Evolutionary conservation across 2,797 vertebrate species (phyloP).

Genomic region (Caiman crocodilus): DNA sequence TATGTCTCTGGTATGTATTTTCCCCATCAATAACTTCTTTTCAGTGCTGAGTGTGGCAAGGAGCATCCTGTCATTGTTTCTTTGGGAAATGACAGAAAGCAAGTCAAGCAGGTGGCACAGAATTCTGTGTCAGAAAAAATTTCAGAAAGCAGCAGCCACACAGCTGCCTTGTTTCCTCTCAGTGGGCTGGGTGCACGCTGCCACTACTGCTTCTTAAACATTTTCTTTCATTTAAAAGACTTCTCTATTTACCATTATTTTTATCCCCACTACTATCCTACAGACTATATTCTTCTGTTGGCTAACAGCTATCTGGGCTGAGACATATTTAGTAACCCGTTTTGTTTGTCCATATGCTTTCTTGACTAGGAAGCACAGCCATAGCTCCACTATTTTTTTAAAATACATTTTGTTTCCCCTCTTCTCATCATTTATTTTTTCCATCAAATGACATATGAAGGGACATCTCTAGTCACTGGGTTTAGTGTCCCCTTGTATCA

Average conservation of each 20-base stretch:
- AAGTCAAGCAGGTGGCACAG: neutral
- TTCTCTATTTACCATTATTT: neutral
- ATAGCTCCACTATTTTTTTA: neutral
- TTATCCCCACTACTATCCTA: neutral
- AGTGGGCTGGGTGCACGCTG: neutral
- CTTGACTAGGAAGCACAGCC: neutral
- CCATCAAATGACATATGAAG: neutral
- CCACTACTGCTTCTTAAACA: neutral
- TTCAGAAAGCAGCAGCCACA: neutral
- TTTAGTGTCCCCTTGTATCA: too few species aligned
- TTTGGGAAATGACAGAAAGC: conserved; percentile 7
- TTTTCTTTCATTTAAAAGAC: neutral
- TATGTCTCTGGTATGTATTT: neutral
- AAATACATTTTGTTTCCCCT: neutral
- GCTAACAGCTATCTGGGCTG: neutral
- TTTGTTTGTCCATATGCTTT: neutral
- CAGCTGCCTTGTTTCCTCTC: neutral
- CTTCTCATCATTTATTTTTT: neutral
- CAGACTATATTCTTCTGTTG: neutral
- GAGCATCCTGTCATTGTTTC: neutral
- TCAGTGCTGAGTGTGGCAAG: neutral
- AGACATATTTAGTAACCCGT: neutral
- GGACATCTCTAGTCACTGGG: too few species aligned
- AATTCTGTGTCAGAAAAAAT: neutral
- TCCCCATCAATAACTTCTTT: neutral